These are phyloP conservation scores for Spilarctia lutea DNA, from an alignment of 2,888 invertebrate genomes.

Conservation along the genomic window DNA sequence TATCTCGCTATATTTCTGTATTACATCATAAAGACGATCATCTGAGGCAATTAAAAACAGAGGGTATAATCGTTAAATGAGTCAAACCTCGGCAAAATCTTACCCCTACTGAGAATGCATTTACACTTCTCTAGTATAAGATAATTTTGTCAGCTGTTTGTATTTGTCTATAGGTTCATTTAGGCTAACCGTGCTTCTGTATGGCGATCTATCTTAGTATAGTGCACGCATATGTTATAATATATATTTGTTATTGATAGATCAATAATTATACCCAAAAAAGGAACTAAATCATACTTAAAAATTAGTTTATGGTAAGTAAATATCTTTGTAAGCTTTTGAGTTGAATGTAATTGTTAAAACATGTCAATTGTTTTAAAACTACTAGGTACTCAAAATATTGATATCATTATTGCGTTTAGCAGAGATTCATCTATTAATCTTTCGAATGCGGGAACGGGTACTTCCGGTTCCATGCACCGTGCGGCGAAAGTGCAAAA, in stretches of 20 bases:
- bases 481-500: too few relatives aligned
- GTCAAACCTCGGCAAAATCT: neutral
- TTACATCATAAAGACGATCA: neutral
- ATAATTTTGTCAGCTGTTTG: neutral
- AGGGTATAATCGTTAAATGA: neutral
- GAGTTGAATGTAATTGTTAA: neutral
- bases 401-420: too few relatives aligned
- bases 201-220: neutral
- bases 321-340: neutral
- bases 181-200: neutral
- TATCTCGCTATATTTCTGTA: neutral
- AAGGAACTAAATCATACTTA: neutral
- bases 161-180: neutral
- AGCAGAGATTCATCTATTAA: too few relatives aligned
- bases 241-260: neutral
- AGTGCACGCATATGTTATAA: neutral
- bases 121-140: neutral
- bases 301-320: neutral
- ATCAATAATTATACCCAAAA: neutral
- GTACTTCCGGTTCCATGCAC: too few relatives aligned
- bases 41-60: neutral
- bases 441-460: too few relatives aligned
- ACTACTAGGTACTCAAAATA: neutral
- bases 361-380: neutral
- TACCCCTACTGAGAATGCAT: neutral